Base-by-base conservation (phyloP, 2,113 vertebrate species). In the Columbina picui region DNA sequence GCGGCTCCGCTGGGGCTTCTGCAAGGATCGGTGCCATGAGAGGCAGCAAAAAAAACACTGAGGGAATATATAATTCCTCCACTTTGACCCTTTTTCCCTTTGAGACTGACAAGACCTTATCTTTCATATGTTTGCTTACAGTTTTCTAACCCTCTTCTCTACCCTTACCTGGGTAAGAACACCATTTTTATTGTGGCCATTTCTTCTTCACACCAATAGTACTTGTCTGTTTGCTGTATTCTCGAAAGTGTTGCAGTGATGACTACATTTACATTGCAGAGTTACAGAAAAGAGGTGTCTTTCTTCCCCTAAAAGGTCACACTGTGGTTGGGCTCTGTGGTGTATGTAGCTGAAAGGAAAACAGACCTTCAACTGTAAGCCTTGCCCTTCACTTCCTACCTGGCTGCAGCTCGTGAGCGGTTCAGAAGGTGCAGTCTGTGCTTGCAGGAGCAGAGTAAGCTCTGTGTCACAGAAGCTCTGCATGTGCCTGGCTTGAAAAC, bases 221-320 rank as follows among this genome's bases (percentile, higher is more conserved):
- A 64, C 93, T 90, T 95, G 96, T 97, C 94, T 97, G 76, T 96
- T 97, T 96, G 90, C 94, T 96, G 57, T 95, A 86, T 96, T 96
- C 93, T 96, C 92, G 1, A 91, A 90, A 96, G 96, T 96, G 79
- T 96, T 95, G 88, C 96, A 90, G 94, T 96, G 96, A 95, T 96
- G 92, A 93, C 93, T 96, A 92, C 96, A 94, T 96, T 96, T 97
- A 96, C 92, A 93, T 96, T 96, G 94, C 94, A 96, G 96, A 96
- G 94, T 95, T 96, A 96, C 93, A 95, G 96, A 96, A 96, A 96
- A 96, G 95, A 97, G 94, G 94, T 96, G 93, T 77, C 94, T 89
- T 90, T 97, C 94, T 96, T 96, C 94, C 96, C 92, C 87, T 95
- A 94, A 97, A 97, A 96, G 94, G 95, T 96, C 96, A 95, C 95